These are phyloP conservation scores for Fulica atra DNA, from an alignment of 2,113 vertebrate genomes.

Conservation along the genomic window DNA sequence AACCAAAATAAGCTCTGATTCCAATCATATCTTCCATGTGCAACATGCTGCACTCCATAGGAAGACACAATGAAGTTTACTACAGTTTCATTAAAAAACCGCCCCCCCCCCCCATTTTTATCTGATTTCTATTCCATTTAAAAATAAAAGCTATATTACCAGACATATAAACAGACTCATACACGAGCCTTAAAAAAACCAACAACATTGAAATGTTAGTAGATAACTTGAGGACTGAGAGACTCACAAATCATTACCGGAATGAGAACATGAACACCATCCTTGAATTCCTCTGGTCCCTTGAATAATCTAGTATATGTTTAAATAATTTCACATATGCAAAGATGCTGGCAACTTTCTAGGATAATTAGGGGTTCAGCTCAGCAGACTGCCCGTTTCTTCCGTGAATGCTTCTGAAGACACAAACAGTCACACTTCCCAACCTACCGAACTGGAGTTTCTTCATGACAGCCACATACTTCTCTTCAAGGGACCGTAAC, in stretches of 20 bases:
- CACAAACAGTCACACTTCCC: background rate
- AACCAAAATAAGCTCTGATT: background rate
- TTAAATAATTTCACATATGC: background rate
- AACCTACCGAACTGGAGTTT: constrained; percentile 97
- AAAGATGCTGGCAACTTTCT: background rate
- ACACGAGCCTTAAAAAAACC: background rate
- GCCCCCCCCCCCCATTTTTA: background rate
- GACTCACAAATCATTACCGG: background rate
- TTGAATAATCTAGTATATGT: background rate
- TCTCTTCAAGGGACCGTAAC: constrained; percentile 94
- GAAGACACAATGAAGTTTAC: background rate
- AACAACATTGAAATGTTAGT: too few species aligned
- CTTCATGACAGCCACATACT: constrained; percentile 95
- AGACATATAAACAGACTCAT: background rate
- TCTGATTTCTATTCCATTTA: background rate
- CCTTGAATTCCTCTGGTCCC: background rate
- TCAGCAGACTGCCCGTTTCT: background rate
- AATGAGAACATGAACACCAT: background rate
- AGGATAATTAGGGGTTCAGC: background rate
- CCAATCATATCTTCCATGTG: background rate
- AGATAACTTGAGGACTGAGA: background rate
- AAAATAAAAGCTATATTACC: background rate
- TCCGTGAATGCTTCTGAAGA: background rate
- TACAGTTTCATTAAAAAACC: background rate
- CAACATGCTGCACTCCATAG: background rate